These are phyloP conservation scores for Heterodera filipjevi DNA, from an alignment of 2,888 invertebrate genomes.

Conservation along the genomic window DNA sequence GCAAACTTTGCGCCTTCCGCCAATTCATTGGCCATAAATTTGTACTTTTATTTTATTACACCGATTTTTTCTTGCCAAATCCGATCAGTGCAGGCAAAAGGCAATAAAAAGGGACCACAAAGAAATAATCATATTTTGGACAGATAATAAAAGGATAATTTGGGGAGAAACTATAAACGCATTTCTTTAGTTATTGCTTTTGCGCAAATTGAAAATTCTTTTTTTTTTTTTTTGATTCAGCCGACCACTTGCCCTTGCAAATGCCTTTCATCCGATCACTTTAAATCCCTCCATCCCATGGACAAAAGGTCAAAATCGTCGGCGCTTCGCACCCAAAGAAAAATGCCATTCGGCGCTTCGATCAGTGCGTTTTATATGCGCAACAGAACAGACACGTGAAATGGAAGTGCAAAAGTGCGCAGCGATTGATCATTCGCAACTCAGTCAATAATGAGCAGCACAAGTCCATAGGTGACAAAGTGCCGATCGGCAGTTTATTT, in stretches of 20 bases:
- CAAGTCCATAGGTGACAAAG: not conserved
- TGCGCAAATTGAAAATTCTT: not conserved
- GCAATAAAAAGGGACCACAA: not conserved
- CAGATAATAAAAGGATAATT: not conserved
- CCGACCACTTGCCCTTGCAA: too few relatives aligned
- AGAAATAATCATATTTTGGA: not conserved
- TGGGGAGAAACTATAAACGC: too few relatives aligned
- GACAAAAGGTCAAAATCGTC: not conserved
- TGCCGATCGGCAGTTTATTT: too few relatives aligned
- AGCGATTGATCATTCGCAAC: not conserved
- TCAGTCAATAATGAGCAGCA: not conserved
- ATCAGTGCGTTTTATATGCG: not conserved
- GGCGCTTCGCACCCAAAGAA: not conserved
- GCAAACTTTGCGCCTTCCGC: not conserved
- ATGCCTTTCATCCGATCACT: not conserved
- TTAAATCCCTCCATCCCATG: not conserved
- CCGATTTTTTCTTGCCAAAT: conserved; percentile 3
- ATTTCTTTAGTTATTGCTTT: not conserved
- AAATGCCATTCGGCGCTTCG: not conserved
- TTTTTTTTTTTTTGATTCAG: too few relatives aligned
- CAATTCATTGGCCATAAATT: not conserved
- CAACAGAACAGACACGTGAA: not conserved
- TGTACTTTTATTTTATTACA: not conserved
- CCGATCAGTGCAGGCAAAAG: not conserved
- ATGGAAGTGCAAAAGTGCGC: not conserved